phyloP scores from a whole-genome alignment of 2,797 vertebrate species.

The Mallotus villosus region DNA sequence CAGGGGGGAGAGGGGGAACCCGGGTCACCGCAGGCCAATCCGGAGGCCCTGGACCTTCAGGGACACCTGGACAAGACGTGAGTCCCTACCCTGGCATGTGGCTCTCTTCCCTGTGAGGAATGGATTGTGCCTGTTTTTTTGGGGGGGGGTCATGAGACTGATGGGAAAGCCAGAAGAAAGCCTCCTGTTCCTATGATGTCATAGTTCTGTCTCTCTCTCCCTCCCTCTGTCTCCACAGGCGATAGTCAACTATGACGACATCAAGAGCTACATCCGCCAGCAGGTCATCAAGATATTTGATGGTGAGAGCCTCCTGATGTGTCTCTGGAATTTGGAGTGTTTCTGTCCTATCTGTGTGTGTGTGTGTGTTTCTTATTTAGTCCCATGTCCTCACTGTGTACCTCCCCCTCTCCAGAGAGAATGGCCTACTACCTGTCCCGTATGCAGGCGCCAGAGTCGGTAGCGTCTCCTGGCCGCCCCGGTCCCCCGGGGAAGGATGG shows the following conservation, averaged over 20 bases:
- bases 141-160: background rate
- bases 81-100: constrained; percentile 46
- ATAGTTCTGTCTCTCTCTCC: constrained; percentile 28
- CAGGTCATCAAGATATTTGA: constrained; percentile 96
- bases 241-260: constrained; percentile 90
- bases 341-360: background rate
- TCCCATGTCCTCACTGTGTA: background rate
- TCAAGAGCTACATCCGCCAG: constrained; percentile 92
- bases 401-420: constrained; percentile 77
- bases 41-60: constrained; percentile 77
- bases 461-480: constrained; percentile 85
- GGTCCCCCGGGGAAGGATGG: constrained; percentile 93
- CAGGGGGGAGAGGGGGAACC: constrained; percentile 85
- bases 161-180: background rate
- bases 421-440: constrained; percentile 94
- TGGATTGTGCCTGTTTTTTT: background rate
- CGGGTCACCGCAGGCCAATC: constrained; percentile 77
- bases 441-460: constrained; percentile 88
- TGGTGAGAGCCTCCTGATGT: constrained; percentile 71
- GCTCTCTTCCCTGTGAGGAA: background rate
- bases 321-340: too few species aligned
- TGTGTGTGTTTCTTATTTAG: background rate
- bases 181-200: constrained; percentile 37
- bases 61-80: constrained; percentile 84
- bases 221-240: constrained; percentile 71